Evolutionary conservation across 2,113 vertebrate genomes (phyloP).

Genomic region (Osmerus eperlanus): DNA sequence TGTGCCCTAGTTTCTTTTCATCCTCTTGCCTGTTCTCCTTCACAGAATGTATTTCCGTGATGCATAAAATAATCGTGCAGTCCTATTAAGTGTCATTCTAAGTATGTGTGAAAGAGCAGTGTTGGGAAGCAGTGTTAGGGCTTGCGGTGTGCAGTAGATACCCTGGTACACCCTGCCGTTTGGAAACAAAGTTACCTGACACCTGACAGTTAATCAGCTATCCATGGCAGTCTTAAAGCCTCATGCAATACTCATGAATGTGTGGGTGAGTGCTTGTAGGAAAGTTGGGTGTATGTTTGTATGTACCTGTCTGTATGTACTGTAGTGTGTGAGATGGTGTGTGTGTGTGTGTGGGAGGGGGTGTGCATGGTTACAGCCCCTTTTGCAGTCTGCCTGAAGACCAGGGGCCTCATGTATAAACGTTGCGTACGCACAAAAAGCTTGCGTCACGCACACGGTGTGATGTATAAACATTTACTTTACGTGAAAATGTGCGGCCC

Average conservation of each 20-base stretch:
- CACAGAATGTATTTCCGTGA: background rate
- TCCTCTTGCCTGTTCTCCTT: background rate
- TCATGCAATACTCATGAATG: constrained; percentile 44
- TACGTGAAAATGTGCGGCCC: no score
- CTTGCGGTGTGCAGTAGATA: background rate
- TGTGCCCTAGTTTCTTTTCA: background rate
- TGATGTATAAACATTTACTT: no score
- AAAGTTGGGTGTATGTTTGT: constrained; percentile 1
- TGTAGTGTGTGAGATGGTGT: background rate
- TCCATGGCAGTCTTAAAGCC: constrained; percentile 26
- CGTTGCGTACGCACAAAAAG: no score
- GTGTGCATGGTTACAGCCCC: background rate
- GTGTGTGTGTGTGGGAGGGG: background rate
- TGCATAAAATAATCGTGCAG: background rate
- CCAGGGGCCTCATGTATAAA: background rate
- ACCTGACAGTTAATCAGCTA: constrained; percentile 47
- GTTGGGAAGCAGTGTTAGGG: no score
- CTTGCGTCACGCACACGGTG: no score
- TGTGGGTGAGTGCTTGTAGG: constrained; percentile 10
- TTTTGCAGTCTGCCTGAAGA: background rate
- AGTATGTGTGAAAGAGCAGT: no score
- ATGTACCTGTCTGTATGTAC: background rate
- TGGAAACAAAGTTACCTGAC: constrained; percentile 42
- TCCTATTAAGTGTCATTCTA: no score
- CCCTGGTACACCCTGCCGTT: constrained; percentile 27